Evolutionary conservation across 2,888 invertebrate species (phyloP), one percentile per base, ranked within the genome.

Genomic region (Kuschelorhynchus macadamiae): DNA sequence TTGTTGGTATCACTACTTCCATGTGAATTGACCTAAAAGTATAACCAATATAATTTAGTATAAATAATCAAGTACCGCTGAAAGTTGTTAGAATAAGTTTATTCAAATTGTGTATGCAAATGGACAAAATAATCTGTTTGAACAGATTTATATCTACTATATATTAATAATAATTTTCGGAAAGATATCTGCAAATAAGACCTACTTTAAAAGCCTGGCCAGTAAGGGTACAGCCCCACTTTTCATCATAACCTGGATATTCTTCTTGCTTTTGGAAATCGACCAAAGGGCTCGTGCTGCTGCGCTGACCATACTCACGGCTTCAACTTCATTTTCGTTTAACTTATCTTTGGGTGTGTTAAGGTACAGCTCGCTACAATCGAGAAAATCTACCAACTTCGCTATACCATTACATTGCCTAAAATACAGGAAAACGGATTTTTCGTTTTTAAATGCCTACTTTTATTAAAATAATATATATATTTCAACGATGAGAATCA

Each of bases 251-350:
- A 88, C 86, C 36, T 79, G 75, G 14, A 82, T 80, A 66, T 83
- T 84, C 67, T 82, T 83, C 49, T 75, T 75, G 65, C 83, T 82
- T 21, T 91, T 89, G 17, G 95, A 93, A 79, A 96, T 87, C 0
- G 95, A 93, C 92, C 96, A 96, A 2, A 97, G 84, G 0, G 96
- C 96, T 75, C 92, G 91, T 0, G 95, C 94, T 0, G 93, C 92
- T 9, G 92, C 92, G 70, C 90, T 87, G 0, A 92, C 92, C 70
- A 94, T 92, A 65, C 90, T 87, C 3, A 69, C 44, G 18, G 60
- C 55, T 73, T 91, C 90, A 18, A 85, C 80, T 47, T 92, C 91
- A 20, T 89, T 88, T 56, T 82, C 81, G 70, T 82, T 87, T 55
- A 95, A 84, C 60, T 90, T 87, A 20, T 89, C 88, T 16, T 87